phyloP scores from a whole-genome alignment of 1,140 invertebrate species.

The Periplaneta americana region DNA sequence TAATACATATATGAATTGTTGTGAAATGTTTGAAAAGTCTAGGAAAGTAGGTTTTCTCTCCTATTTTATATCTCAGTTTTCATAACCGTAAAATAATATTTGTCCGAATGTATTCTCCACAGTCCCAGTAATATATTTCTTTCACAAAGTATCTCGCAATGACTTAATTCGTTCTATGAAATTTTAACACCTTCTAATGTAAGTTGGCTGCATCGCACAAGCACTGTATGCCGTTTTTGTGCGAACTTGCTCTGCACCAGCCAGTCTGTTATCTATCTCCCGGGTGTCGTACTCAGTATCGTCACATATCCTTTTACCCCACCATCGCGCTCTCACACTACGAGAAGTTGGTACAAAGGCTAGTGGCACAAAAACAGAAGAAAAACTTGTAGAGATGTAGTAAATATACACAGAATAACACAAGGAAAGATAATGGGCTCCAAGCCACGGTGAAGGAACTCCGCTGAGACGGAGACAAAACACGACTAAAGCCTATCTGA shows the following conservation, averaged over 20 bases:
- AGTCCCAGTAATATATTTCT: not conserved
- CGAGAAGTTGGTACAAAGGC: not conserved
- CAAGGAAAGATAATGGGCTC: not conserved
- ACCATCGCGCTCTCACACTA: not conserved
- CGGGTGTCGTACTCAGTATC: not conserved
- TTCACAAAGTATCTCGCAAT: not conserved
- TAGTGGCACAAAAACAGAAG: not conserved
- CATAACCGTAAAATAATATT: not conserved
- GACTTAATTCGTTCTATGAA: not conserved
- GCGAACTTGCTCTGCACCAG: not conserved
- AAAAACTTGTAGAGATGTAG: not conserved
- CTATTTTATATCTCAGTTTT: not conserved
- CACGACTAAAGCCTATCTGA: not conserved
- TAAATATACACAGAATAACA: not conserved
- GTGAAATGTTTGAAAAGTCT: too few species aligned
- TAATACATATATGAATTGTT: too few species aligned
- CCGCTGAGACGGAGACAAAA: not conserved
- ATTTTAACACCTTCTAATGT: not conserved
- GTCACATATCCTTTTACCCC: not conserved
- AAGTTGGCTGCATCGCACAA: too few species aligned
- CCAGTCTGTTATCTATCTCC: not conserved
- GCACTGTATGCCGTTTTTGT: not conserved
- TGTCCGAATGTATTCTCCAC: not conserved
- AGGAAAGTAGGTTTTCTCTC: too few species aligned
- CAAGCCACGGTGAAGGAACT: not conserved